phyloP scores from a whole-genome alignment of 2,113 vertebrate genomes.

The Chamaea fasciata region DNA sequence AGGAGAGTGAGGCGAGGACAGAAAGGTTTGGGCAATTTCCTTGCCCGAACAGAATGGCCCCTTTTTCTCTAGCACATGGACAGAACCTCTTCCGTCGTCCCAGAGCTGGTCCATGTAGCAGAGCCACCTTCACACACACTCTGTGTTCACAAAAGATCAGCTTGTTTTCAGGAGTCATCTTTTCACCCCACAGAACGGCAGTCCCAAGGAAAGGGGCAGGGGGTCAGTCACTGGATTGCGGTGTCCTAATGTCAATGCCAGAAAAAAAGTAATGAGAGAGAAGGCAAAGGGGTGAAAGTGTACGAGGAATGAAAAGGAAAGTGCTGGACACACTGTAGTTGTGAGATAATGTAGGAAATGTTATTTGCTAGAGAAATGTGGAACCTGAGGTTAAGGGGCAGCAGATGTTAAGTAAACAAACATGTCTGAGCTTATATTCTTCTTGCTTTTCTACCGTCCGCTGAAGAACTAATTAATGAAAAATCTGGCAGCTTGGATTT shows the following conservation, averaged over 20 bases:
- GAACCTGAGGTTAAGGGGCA: not conserved
- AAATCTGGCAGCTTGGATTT: constrained; percentile 2
- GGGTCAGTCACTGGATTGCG: not conserved
- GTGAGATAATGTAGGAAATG: not conserved
- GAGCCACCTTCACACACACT: not conserved
- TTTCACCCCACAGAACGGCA: not conserved
- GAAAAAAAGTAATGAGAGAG: not conserved
- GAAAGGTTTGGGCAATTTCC: not conserved
- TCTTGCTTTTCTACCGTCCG: not conserved
- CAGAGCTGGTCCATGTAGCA: not conserved
- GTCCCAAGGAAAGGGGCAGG: not conserved
- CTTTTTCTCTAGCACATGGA: not conserved
- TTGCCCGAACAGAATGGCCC: not conserved
- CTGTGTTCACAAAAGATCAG: not conserved
- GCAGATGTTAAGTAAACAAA: constrained; percentile 35
- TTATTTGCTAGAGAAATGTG: not conserved
- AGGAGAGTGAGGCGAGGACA: not conserved
- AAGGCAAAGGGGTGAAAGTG: not conserved
- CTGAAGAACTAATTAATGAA: constrained; percentile 34
- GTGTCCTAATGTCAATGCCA: not conserved
- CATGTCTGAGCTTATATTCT: not conserved
- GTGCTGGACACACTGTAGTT: not conserved
- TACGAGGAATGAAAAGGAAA: not conserved
- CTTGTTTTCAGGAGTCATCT: not conserved
- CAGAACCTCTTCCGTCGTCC: not conserved